These are phyloP conservation scores for Coreoperca whiteheadi DNA, from an alignment of 2,113 vertebrate genomes.

Conservation along the genomic window DNA sequence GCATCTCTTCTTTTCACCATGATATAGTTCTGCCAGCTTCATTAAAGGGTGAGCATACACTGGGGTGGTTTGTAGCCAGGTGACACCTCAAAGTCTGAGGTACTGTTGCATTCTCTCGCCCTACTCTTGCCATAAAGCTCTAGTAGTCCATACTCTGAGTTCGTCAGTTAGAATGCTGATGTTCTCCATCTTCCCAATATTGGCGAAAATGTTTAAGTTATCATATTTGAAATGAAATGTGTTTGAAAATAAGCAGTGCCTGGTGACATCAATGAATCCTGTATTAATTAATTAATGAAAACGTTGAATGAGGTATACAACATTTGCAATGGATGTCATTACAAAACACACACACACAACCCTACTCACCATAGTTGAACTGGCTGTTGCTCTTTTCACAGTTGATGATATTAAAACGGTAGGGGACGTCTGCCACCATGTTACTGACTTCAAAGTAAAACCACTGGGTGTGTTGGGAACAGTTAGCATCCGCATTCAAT, in stretches of 20 bases:
- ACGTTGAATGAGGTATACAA: not conserved
- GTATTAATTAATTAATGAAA: not conserved
- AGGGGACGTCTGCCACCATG: slow-evolving; percentile 84
- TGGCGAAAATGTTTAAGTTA: not conserved
- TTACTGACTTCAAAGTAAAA: slow-evolving; percentile 93
- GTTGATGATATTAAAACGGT: slow-evolving; percentile 96
- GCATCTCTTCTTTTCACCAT: too few relatives aligned
- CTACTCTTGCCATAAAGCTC: too few relatives aligned
- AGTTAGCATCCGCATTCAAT: slow-evolving; percentile 90
- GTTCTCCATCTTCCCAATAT: not conserved
- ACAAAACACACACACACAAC: not conserved
- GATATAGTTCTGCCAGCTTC: too few relatives aligned
- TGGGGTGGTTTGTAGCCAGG: too few relatives aligned
- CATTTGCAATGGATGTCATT: too few relatives aligned
- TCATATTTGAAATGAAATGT: not conserved
- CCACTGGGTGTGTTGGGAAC: slow-evolving; percentile 90
- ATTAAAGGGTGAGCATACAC: too few relatives aligned
- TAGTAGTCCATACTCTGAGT: too few relatives aligned
- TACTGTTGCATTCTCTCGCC: not conserved
- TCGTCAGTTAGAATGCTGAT: not conserved
- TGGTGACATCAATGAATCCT: not conserved
- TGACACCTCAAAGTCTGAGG: not conserved
- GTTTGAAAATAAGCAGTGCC: too few relatives aligned
- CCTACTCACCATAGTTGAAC: slow-evolving; percentile 92
- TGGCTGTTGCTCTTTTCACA: slow-evolving; percentile 97